Evolutionary conservation across 2,797 vertebrate genomes (phyloP).

Genomic region (Circus cinereus): DNA sequence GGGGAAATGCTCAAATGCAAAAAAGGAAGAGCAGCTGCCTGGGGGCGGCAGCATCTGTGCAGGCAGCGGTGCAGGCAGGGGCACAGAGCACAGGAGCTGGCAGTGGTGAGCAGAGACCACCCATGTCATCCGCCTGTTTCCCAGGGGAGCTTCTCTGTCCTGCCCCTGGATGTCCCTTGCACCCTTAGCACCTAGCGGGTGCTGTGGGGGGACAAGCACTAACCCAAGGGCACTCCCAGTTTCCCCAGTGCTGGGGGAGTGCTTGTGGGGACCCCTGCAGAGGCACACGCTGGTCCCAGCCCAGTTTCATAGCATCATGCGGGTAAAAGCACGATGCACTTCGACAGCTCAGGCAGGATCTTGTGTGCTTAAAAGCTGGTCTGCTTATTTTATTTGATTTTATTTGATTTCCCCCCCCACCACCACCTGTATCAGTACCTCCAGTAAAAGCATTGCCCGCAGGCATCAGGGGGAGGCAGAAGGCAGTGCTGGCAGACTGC

Average conservation of each 20-base stretch:
- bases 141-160: not conserved
- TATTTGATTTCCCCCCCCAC: not conserved
- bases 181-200: fast-evolving
- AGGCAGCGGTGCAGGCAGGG: not conserved
- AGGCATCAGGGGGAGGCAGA: not conserved
- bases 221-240: not conserved
- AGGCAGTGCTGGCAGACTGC: not conserved
- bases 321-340: fast-evolving
- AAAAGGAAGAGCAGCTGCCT: not conserved
- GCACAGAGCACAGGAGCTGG: too few relatives aligned
- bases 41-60: not conserved
- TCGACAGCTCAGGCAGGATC: not conserved
- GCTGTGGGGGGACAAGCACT: not conserved
- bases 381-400: not conserved
- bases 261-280: not conserved
- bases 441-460: not conserved
- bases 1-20: not conserved
- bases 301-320: fast-evolving
- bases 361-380: not conserved
- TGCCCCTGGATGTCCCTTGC: fast-evolving
- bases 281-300: not conserved
- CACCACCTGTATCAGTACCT: not conserved
- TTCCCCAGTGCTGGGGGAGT: not conserved
- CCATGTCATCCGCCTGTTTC: not conserved
- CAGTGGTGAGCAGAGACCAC: not conserved